Conservation (phyloP, 2,113 vertebrate genomes). For the Diphyllodes magnificus region DNA sequence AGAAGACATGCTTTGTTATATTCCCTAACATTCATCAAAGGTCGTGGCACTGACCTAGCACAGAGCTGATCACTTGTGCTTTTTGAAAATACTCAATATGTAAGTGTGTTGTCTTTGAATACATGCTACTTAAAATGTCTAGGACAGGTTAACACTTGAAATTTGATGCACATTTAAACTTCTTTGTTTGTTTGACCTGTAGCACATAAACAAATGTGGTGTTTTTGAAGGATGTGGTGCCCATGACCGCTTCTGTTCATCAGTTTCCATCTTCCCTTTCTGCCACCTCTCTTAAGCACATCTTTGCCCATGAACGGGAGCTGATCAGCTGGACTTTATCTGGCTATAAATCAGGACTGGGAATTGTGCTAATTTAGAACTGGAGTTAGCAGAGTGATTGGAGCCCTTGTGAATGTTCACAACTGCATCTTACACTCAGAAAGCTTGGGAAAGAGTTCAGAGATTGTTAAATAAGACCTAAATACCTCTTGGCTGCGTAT, state of each 20-base stretch:
- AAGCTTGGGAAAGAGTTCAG: not conserved
- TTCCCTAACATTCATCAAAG: not conserved
- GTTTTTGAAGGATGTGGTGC: not conserved
- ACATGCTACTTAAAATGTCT: not conserved
- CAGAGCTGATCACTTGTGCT: not conserved
- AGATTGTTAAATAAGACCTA: not conserved
- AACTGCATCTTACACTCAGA: not conserved
- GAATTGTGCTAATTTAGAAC: not conserved
- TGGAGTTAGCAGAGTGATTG: not conserved
- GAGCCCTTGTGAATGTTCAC: not conserved
- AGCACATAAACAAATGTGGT: not conserved
- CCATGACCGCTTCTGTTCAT: not conserved
- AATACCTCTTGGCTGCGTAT: not conserved
- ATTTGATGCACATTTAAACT: not conserved
- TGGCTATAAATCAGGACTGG: not conserved
- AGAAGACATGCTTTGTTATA: not conserved
- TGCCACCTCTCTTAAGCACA: rapidly evolving
- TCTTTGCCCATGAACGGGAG: not conserved
- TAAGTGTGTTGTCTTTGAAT: not conserved
- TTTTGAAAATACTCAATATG: not conserved
- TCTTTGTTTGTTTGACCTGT: not conserved
- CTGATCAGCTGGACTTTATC: not conserved
- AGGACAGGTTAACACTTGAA: not conserved
- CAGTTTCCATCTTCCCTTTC: not conserved
- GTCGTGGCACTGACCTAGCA: not conserved